Evolutionary conservation across 2,888 invertebrate species (phyloP).

Genomic region (Actias luna): DNA sequence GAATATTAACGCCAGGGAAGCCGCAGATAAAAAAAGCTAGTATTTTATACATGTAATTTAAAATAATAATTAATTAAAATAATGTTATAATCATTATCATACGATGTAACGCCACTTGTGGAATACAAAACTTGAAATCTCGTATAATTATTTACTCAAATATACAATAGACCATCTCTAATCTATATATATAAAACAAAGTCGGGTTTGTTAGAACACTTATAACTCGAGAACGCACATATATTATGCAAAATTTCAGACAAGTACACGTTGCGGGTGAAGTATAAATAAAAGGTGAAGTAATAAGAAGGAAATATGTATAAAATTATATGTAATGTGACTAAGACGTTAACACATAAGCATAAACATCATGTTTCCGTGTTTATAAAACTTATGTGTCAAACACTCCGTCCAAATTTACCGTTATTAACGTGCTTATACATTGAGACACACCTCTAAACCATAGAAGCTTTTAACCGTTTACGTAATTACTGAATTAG

Average conservation of each 20-base stretch:
- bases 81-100: conserved; percentile 18
- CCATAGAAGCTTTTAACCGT: conserved; percentile 19
- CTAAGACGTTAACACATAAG: background rate
- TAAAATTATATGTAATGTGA: background rate
- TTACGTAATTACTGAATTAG: conserved; percentile 63
- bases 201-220: too few relatives aligned
- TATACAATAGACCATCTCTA: too few relatives aligned
- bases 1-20: too few relatives aligned
- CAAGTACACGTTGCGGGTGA: too few relatives aligned
- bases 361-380: conserved; percentile 28
- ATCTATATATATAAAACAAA: too few relatives aligned
- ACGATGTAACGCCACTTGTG: background rate
- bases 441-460: conserved; percentile 50
- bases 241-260: too few relatives aligned
- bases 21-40: too few relatives aligned
- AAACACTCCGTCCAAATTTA: conserved; percentile 36
- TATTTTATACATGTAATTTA: conserved; percentile 8
- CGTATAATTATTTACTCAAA: too few relatives aligned
- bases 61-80: background rate
- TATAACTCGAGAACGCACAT: too few relatives aligned
- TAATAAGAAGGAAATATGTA: too few relatives aligned
- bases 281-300: too few relatives aligned
- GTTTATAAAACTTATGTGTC: background rate
- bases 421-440: conserved; percentile 57
- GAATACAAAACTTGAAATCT: too few relatives aligned